These are phyloP conservation scores for Megaceryle maxima DNA, from an alignment of 2,113 vertebrate species.

Conservation along the genomic window DNA sequence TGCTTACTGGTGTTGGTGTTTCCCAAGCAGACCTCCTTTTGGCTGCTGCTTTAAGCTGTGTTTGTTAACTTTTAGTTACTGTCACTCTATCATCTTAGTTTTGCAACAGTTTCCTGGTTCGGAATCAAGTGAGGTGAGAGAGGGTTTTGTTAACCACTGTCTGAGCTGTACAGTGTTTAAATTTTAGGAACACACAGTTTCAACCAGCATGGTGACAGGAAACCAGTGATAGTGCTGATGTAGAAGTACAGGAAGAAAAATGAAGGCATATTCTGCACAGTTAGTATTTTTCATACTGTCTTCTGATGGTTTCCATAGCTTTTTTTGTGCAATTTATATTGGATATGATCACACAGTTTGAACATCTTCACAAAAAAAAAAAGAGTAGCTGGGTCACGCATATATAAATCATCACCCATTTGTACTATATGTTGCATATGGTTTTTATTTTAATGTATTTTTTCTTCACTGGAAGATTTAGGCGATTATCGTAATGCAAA, in stretches of 20 bases:
- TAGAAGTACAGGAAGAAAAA: neutral
- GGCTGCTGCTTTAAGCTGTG: neutral
- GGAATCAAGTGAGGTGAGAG: neutral
- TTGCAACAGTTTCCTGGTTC: neutral
- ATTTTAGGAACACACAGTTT: fast-evolving
- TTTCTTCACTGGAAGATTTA: neutral
- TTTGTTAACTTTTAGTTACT: neutral
- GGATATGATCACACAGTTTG: neutral
- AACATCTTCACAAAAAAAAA: neutral
- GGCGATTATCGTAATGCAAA: neutral
- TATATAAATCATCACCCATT: fast-evolving
- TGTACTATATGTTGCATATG: neutral
- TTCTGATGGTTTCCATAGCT: neutral
- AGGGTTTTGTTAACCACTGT: neutral
- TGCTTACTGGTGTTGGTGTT: neutral
- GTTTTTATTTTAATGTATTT: neutral
- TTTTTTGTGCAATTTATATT: neutral
- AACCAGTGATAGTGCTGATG: neutral
- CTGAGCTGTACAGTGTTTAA: neutral
- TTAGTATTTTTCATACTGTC: neutral
- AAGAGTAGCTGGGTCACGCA: neutral
- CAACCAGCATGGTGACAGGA: fast-evolving
- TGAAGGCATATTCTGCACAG: neutral
- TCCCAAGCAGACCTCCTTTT: neutral
- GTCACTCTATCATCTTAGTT: neutral